A percentile compares a stretch with the other conserved stretches of the same genome.
Conservation (phyloP, 2,888 invertebrate genomes). For the Linnaemya tessellans region DNA sequence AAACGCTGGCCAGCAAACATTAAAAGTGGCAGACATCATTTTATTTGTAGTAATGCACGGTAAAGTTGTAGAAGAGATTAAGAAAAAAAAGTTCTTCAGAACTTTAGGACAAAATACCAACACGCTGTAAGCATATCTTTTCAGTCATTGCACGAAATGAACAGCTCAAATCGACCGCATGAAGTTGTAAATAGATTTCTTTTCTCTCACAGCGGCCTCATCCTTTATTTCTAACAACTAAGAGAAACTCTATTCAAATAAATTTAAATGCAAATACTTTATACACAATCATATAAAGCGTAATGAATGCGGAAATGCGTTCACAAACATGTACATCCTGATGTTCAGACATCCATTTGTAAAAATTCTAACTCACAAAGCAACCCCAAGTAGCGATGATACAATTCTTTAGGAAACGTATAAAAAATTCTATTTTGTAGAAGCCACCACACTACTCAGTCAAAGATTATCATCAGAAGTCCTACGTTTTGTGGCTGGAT, state of each 20-base stretch:
- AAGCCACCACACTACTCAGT: conserved; percentile 43
- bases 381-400: conserved; percentile 46
- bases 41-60: not conserved
- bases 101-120: not conserved
- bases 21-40: conserved; percentile 37
- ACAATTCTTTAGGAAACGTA: conserved; percentile 28
- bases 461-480: conserved; percentile 60
- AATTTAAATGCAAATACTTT: not conserved
- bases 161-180: conserved; percentile 62
- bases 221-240: conserved; percentile 26
- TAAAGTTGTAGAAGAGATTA: not conserved
- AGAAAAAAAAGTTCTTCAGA: conserved; percentile 33
- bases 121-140: conserved; percentile 1
- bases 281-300: not conserved
- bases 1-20: conserved; percentile 45
- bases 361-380: conserved; percentile 16
- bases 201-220: conserved; percentile 14
- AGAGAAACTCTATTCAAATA: conserved; percentile 53
- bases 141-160: conserved; percentile 25
- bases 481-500: conserved; percentile 7
- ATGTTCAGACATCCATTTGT: conserved; percentile 12
- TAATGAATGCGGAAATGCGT: conserved; percentile 41
- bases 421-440: not conserved
- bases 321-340: conserved; percentile 31
- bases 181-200: conserved; percentile 58